Conservation (phyloP, 92 coral and sea anemone species). For the Palythoa caribaeorum region DNA sequence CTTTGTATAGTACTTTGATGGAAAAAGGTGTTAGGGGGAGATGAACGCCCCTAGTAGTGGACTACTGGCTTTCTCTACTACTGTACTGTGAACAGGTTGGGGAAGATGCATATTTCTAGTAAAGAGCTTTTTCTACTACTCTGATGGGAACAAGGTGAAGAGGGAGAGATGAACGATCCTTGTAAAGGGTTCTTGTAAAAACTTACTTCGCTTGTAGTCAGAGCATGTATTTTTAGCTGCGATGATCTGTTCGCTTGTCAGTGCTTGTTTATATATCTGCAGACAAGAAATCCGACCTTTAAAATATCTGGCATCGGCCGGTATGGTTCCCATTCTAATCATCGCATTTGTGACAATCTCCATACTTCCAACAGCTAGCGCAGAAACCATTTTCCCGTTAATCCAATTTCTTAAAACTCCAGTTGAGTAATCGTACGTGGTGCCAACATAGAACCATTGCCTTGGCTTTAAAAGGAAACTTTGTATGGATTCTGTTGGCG, state of each 20-base stretch:
- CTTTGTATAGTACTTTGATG: no score
- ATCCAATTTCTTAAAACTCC: not conserved
- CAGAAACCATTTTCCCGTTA: not conserved
- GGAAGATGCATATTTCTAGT: no score
- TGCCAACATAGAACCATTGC: slow-evolving; percentile 19
- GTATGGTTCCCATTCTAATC: slow-evolving; percentile 11
- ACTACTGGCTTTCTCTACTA: no score
- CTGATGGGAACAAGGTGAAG: no score
- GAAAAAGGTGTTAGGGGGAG: no score
- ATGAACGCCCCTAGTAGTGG: no score
- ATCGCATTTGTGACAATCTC: not conserved
- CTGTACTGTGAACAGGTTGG: no score
- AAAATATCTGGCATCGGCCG: not conserved
- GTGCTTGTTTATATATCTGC: slow-evolving; percentile 30
- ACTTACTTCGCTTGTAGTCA: slow-evolving; percentile 12
- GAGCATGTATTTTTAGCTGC: slow-evolving; percentile 18
- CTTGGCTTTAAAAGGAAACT: not conserved
- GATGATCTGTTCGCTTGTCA: not conserved
- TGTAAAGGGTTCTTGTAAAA: no score
- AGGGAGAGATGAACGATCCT: not conserved
- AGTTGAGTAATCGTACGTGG: slow-evolving; percentile 30
- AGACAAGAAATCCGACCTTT: slow-evolving; percentile 36
- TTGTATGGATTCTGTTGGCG: not conserved
- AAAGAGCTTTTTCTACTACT: no score
- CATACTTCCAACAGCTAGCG: not conserved